phyloP scores from a whole-genome alignment of 2,888 invertebrate species.

The Cecidostiba fungosa region DNA sequence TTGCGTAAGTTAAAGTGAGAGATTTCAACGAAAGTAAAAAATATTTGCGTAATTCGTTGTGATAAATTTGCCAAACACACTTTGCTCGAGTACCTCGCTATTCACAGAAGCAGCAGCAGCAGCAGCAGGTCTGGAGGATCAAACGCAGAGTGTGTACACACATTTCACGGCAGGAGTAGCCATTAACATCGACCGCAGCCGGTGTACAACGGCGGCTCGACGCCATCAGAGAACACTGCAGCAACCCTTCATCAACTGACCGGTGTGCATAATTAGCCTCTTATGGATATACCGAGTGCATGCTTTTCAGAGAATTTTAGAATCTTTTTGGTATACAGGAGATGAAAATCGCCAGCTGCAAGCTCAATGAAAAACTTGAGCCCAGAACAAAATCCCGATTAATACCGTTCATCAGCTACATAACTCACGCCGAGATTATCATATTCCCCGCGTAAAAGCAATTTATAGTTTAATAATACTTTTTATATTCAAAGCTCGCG shows the following conservation, averaged over 20 bases:
- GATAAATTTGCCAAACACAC: no score
- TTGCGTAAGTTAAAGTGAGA: no score
- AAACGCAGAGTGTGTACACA: background rate
- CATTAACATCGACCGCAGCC: slow-evolving; percentile 26
- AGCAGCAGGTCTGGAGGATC: background rate
- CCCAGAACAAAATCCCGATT: background rate
- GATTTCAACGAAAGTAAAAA: no score
- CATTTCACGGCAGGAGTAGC: slow-evolving; percentile 1
- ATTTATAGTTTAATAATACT: slow-evolving; percentile 58
- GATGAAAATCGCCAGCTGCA: no score
- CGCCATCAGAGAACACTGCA: background rate
- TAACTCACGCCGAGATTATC: background rate
- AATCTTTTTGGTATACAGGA: no score
- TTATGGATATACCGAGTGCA: background rate
- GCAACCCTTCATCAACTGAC: background rate
- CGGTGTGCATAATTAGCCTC: background rate
- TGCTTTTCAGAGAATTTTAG: background rate
- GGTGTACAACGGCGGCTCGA: background rate
- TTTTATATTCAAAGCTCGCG: slow-evolving; percentile 48
- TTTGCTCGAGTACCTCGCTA: no score
- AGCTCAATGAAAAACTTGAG: no score
- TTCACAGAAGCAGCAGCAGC: background rate
- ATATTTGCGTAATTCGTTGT: no score
- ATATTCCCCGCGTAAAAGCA: slow-evolving; percentile 36
- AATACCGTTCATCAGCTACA: background rate